Evolutionary conservation across 2,888 invertebrate genomes (phyloP).

Genomic region (Spodoptera picta): DNA sequence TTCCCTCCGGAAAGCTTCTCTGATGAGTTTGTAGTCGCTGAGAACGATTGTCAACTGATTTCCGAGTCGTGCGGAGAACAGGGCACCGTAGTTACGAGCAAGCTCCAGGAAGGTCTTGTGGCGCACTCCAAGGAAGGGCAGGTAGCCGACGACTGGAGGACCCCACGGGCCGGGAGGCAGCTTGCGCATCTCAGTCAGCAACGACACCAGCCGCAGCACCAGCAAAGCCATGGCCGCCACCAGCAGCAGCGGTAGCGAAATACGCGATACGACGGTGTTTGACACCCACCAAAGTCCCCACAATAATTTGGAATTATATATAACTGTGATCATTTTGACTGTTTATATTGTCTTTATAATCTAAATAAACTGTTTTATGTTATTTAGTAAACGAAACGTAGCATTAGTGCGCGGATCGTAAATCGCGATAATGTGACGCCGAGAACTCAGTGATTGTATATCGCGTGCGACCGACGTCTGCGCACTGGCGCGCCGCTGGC

Average conservation of each 20-base stretch:
- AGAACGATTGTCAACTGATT: constrained; percentile 95
- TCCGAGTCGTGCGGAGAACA: constrained; percentile 94
- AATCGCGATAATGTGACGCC: constrained; percentile 74
- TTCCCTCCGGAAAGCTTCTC: constrained; percentile 95
- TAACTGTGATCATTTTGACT: constrained; percentile 76
- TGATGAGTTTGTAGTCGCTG: constrained; percentile 95
- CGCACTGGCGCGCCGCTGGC: constrained; percentile 84
- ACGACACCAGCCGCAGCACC: constrained; percentile 81
- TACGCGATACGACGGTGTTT: constrained; percentile 79
- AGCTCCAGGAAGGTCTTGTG: constrained; percentile 94
- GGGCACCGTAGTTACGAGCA: constrained; percentile 93
- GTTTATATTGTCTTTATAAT: constrained; percentile 59
- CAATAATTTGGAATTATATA: constrained; percentile 85
- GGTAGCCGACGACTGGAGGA: constrained; percentile 94
- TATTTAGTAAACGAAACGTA: constrained; percentile 70
- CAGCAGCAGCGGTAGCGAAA: constrained; percentile 81
- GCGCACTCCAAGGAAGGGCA: constrained; percentile 93
- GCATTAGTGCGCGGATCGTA: constrained; percentile 78
- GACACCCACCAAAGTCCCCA: constrained; percentile 86
- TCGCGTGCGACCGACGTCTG: constrained; percentile 84
- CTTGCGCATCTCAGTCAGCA: constrained; percentile 80
- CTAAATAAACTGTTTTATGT: constrained; percentile 51
- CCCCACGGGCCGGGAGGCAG: constrained; percentile 97
- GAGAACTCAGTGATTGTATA: constrained; percentile 76
- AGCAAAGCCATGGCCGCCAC: constrained; percentile 84